Evolutionary conservation across 2,113 vertebrate genomes (phyloP), one percentile per base, ranked within the genome.

Genomic region (Malurus melanocephalus): DNA sequence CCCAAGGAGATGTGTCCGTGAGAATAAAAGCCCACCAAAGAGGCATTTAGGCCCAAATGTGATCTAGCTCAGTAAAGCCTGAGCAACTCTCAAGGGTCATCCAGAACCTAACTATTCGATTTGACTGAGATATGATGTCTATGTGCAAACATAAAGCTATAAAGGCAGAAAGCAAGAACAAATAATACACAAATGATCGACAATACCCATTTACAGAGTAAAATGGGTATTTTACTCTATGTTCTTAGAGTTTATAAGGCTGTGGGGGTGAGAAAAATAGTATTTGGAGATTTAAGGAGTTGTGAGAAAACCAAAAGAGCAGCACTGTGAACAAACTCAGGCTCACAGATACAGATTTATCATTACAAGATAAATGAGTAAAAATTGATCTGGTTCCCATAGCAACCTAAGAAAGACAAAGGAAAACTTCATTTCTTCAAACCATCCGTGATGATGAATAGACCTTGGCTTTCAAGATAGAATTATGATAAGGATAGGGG

Each of bases 351-450:
- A 83, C 7, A 61, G 51, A 85, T 20, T 82, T 43, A 79, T 64
- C 35, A 51, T 32, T 49, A 35, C 14, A 27, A 35, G 85, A 95
- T 95, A 92, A 94, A 95, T 60, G 59, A 93, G 24, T 75, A 93
- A 92, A 96, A 95, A 95, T 66, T 60, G 32, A 92, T 91, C 73
- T 88, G 9, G 87, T 94, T 96, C 61, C 80, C 52, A 80, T 42
- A 92, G 93, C 35, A 45, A 95, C 81, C 27, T 65, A 76, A 93
- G 86, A 95, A 79, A 93, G 85, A 95, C 60, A 94, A 88, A 93
- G 43, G 53, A 94, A 96, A 95, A 93, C 72, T 94, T 87, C n/a
- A 68, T 56, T 95, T 96, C 88, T 94, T 95, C 89, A 94, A 91
- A 85, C 68, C 51, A 85, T 88, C 49, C 35, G 67, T 92, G 66